Percentiles rank a stretch among this genome's conserved stretches.
phyloP scores from a whole-genome alignment of 2,888 invertebrate genomes.

The Labia minor region DNA sequence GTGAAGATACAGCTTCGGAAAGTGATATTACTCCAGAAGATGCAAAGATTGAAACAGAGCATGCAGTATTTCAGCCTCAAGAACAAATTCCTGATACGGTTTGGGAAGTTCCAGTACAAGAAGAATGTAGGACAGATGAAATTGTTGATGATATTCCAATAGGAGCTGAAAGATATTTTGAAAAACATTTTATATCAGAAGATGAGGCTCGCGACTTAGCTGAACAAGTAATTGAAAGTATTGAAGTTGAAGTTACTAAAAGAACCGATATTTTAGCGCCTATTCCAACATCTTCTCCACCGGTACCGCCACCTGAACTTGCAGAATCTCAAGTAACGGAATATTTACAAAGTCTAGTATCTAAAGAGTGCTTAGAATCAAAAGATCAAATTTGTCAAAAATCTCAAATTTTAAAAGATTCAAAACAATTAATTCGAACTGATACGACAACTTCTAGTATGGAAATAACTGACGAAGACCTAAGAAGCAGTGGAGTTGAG shows the following conservation, averaged over 20 bases:
- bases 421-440: constrained; percentile 39
- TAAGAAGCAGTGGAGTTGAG: constrained; percentile 57
- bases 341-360: constrained; percentile 37
- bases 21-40: constrained; percentile 27
- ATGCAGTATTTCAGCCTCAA: constrained; percentile 32
- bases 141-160: constrained; percentile 33
- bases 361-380: constrained; percentile 39
- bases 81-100: constrained; percentile 41
- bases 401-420: constrained; percentile 38
- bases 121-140: constrained; percentile 34
- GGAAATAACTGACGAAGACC: constrained; percentile 52
- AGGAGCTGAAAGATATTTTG: constrained; percentile 31
- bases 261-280: constrained; percentile 29
- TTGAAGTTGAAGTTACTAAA: constrained; percentile 43
- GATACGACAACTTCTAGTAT: constrained; percentile 44
- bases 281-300: constrained; percentile 15
- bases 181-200: constrained; percentile 38
- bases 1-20: constrained; percentile 28
- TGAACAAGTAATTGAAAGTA: constrained; percentile 41
- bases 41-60: constrained; percentile 24
- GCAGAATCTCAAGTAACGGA: constrained; percentile 36
- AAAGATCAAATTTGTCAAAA: constrained; percentile 35
- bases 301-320: constrained; percentile 28
- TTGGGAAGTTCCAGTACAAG: constrained; percentile 42
- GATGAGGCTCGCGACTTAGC: constrained; percentile 43